phyloP scores from a whole-genome alignment of 2,113 vertebrate genomes.

The Odocoileus hemionus region DNA sequence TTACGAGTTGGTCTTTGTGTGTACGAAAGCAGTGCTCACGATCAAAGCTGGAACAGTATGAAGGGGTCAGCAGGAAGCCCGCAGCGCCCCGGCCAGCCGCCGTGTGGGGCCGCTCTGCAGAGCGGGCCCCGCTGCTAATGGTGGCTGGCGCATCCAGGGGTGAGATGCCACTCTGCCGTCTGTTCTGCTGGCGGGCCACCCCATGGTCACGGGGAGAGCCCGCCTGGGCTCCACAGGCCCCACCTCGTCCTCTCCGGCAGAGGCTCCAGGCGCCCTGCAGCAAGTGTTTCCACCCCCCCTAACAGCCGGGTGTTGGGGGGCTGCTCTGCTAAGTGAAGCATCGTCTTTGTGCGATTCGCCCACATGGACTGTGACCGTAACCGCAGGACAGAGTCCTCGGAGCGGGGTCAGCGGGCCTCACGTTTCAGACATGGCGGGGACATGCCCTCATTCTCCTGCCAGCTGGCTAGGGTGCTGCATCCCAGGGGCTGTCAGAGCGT shows the following conservation, averaged over 20 bases:
- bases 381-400: accelerated
- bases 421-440: accelerated
- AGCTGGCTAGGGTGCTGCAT: accelerated
- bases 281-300: accelerated
- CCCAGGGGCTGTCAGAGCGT: accelerated
- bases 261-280: not conserved
- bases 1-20: not conserved
- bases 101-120: accelerated
- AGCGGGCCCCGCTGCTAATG: accelerated
- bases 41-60: not conserved
- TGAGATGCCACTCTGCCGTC: accelerated
- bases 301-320: accelerated
- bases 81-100: accelerated
- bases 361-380: accelerated
- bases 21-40: too few species aligned
- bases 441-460: not conserved
- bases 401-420: accelerated
- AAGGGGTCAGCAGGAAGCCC: too few species aligned
- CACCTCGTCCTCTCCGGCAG: not conserved
- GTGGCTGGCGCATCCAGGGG: accelerated
- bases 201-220: not conserved
- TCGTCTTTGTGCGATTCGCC: accelerated
- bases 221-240: accelerated
- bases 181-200: accelerated
- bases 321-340: not conserved